Base-by-base conservation (phyloP, 2,888 invertebrate genomes). In the Adineta ricciae region DNA sequence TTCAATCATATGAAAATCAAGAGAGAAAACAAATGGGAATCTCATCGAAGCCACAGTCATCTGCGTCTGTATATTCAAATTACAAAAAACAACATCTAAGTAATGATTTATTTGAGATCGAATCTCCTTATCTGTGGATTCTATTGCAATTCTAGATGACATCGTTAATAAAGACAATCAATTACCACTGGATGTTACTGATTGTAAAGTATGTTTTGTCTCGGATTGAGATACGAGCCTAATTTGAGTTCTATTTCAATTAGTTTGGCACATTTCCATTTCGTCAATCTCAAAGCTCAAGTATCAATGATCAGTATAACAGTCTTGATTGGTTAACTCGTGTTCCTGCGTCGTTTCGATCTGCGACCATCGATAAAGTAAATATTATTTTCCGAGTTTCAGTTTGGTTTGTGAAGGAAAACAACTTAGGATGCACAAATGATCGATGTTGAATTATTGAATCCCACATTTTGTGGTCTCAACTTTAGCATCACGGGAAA, bases 401-500 rank as follows among this genome's bases (percentile, higher is more conserved):
- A 46, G 5, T 46, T 46, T 46, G 5, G 11, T 46, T 27, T 64
- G 3, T 27, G 27, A 9, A 64, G n/a, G 24, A 27, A 64, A 21
- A 27, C 9, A 24, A n/a, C n/a, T 56, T 64, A 64, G 56, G 56
- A 64, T 27, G 27, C 9, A 27, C 24, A 64, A 64, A n/a, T 64
- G 27, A 64, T 64, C 9, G 56, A 64, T 27, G 14, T 64, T 64
- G 56, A 64, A 64, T 64, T 64, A 64, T n/a, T 64, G 8, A 64
- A 27, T 64, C 56, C 56, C 5, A 27, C n/a, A 27, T 64, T 64
- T 27, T 27, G 56, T 0, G 95, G 95, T 0, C 92, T 96, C 0
- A 95, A 95, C 2, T 94, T 96, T 91, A 94, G 94, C 89, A 94
- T 95, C 87, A 94, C 93, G 86, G 96, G 96, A 27, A 95, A 95